Base-by-base conservation (phyloP, 2,888 invertebrate genomes). In the Lamellibrachia columna region DNA sequence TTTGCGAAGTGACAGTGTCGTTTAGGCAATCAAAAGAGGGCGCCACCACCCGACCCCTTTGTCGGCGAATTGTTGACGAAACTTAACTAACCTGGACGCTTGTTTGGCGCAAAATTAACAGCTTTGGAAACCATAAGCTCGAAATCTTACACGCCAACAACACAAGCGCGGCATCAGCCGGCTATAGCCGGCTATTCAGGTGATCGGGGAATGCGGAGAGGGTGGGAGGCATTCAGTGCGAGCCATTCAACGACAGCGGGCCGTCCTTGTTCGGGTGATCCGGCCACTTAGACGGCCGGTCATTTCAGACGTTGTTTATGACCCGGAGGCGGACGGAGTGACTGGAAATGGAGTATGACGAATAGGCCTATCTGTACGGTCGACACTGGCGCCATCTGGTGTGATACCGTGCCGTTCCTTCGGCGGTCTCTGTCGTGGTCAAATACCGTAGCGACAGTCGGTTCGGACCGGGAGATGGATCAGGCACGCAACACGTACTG, bases 291-390 rank as follows among this genome's bases (percentile, higher is more conserved):
- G 75, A 75, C 15, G 22, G 75, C 6, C 75, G 75, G 15, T 22
- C 75, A 75, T 75, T 75, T 75, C 75, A 75, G 75, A 75, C 75
- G 75, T 75, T 75, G 75, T 75, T 75, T 75, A 75, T 75, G 22
- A 75, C 75, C 75, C 6, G 75, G 6, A 2, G 75, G 6, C 0
- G 15, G 6, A 4, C 22, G 4, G 75, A 75, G 22, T n/a, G 75
- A 2, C 75, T 75, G 22, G 22, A 11, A 75, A 15, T 75, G 75
- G 75, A 15, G 75, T 40, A 40, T 40, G 40, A 40, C 40, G 40
- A 40, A 40, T 40, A 40, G 40, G 40, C 40, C 40, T 75, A 75
- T n/a, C 75, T 75, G 15, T 75, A n/a, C 75, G 3, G 75, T 11
- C 75, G 75, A 75, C 22, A 75, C 75, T 6, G 75, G 75, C 75